A percentile compares a stretch with the other conserved stretches of the same genome.
These are phyloP conservation scores for Alosa alosa DNA, from an alignment of 2,113 vertebrate genomes.

Conservation along the genomic window DNA sequence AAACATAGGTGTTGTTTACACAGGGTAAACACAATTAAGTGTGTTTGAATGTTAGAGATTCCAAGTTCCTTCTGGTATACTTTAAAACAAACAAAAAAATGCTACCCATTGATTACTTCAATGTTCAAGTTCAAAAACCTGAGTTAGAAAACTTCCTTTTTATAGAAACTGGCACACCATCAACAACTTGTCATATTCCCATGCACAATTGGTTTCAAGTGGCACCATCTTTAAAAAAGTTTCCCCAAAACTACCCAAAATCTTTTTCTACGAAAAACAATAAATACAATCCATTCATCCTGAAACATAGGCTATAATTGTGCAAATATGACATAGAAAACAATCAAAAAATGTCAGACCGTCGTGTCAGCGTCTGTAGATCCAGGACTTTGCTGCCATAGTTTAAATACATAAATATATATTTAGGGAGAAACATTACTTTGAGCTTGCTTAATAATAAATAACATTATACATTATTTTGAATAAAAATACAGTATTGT, in stretches of 20 bases:
- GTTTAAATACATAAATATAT: neutral
- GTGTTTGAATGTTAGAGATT: neutral
- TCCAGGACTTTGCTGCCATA: neutral
- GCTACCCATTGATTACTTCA: neutral
- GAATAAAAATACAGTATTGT: neutral
- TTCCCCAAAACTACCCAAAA: neutral
- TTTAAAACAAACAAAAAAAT: neutral
- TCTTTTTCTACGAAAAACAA: neutral
- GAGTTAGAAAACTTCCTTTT: slow-evolving; percentile 2
- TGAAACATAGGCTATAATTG: neutral
- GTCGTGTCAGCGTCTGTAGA: neutral
- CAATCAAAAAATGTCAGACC: neutral
- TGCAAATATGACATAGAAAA: slow-evolving; percentile 3
- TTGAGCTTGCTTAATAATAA: neutral
- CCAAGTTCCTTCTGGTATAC: neutral
- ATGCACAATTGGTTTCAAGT: slow-evolving; percentile 13
- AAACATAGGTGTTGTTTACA: too few species aligned
- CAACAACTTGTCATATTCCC: neutral
- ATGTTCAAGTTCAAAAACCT: slow-evolving; percentile 8
- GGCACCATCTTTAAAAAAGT: neutral
- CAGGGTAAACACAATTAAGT: neutral
- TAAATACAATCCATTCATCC: neutral
- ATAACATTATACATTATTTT: neutral
- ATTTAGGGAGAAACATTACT: neutral
- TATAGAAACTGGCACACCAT: slow-evolving; percentile 10